phyloP scores from a whole-genome alignment of 1,140 invertebrate species.

The Tetramorium simillimum region DNA sequence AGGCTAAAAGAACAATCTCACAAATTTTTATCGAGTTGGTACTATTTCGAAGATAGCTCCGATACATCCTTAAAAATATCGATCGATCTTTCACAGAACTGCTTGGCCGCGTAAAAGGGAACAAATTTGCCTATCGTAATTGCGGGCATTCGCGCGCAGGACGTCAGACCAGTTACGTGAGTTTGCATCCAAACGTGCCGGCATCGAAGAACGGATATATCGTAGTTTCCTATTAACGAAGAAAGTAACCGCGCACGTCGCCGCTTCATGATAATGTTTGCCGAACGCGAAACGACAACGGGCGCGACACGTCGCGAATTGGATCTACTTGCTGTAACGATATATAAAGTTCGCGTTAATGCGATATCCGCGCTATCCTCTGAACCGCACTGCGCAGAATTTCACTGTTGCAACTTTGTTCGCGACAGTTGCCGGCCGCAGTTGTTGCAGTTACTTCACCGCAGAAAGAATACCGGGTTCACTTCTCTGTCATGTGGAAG shows the following conservation, averaged over 20 bases:
- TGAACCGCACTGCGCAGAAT: neutral
- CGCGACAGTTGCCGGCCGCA: constrained; percentile 29
- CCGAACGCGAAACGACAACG: neutral
- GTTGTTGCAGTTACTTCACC: constrained; percentile 11
- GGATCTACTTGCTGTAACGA: neutral
- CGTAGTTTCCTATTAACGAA: neutral
- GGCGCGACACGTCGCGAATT: neutral
- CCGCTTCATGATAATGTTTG: constrained; percentile 1
- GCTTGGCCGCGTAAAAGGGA: neutral
- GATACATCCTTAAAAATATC: too few species aligned
- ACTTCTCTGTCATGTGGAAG: constrained; percentile 7
- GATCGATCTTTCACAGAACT: neutral
- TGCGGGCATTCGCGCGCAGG: neutral
- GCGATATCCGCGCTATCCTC: neutral
- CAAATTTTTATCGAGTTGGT: too few species aligned
- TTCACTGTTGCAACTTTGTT: neutral
- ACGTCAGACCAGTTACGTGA: constrained; percentile 4
- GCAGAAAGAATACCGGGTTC: constrained; percentile 25
- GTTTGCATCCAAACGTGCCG: neutral
- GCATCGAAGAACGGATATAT: neutral
- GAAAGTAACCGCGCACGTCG: neutral
- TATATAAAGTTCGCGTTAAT: constrained; percentile 39
- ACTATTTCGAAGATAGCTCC: too few species aligned
- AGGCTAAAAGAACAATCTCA: too few species aligned
- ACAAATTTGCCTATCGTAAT: neutral